These are phyloP conservation scores for Magallana ariakensis DNA, from an alignment of 1,140 invertebrate species.

Conservation along the genomic window DNA sequence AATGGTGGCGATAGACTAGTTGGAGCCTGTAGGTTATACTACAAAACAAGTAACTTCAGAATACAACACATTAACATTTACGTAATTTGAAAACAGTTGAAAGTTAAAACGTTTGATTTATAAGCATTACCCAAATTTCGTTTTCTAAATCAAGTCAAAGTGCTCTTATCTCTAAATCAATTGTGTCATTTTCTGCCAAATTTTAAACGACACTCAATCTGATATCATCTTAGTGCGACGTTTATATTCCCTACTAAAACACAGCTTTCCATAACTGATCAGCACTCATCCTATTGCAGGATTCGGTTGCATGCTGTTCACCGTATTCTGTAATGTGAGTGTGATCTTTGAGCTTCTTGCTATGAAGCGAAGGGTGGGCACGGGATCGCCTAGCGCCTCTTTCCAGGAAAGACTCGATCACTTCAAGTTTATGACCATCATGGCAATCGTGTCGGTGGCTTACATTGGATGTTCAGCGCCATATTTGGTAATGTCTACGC, in stretches of 20 bases:
- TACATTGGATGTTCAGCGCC: neutral
- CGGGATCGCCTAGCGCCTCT: neutral
- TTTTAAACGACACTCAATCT: too few species aligned
- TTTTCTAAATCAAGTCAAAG: too few species aligned
- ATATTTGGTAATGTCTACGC: neutral
- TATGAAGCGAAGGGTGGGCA: neutral
- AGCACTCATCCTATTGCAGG: neutral
- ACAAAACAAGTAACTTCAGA: neutral
- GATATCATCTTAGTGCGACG: too few species aligned
- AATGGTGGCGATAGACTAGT: too few species aligned
- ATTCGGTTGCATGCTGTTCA: neutral
- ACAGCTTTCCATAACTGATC: too few species aligned
- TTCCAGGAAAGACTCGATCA: neutral
- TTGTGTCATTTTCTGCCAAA: too few species aligned
- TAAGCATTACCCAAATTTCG: too few species aligned
- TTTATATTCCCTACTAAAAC: too few species aligned
- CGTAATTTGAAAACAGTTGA: too few species aligned
- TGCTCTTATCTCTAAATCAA: too few species aligned
- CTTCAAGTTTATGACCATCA: slow-evolving; percentile 20
- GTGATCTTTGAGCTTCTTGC: neutral
- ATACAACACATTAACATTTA: too few species aligned
- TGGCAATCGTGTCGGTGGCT: neutral
- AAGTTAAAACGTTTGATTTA: too few species aligned
- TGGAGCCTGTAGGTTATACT: neutral
- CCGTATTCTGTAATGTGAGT: neutral